Evolutionary conservation across 2,888 invertebrate genomes (phyloP), one percentile per base, ranked within the genome.

Genomic region (Hemaris fuciformis): DNA sequence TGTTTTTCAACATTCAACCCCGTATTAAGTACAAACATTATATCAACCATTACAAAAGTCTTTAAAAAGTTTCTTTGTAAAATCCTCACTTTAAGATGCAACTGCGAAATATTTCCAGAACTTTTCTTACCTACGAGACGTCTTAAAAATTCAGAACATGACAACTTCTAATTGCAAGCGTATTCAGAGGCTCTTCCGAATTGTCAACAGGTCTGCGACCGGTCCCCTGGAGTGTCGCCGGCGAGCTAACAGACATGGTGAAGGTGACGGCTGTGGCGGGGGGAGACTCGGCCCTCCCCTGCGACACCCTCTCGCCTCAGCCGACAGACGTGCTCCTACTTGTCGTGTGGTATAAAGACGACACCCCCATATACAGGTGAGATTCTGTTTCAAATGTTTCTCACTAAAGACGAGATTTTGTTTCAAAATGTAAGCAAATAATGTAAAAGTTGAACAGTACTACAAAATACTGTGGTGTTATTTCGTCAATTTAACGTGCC

Each of bases 341-440:
- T 59, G 97, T 98, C 75, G 96, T 97, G 60, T 98, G 98, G 98
- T 98, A 98, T 87, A 97, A 97, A 86, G 96, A 97, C 83, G 97
- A 97, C 84, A 94, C 95, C 66, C 97, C 98, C 66, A 96, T 98
- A 77, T 98, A 97, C 93, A 98, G 97, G 97, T 97, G 82, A 76
- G 77, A 63, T 43, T 15, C n/a, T 45, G 41, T 41, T 53, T 23
- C 23, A 38, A 31, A 38, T 20, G 10, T 25, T 27, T 23, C 20
- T 20, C 7, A 25, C 2, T 38, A 38, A n/a, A 38, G n/a, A 38
- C n/a, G n/a, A n/a, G 13, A 5, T 13, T 38, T 10, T 38, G 5
- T 38, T 38, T 38, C n/a, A n/a, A n/a, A n/a, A n/a, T n/a, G n/a
- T n/a, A n/a, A n/a, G n/a, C n/a, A n/a, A n/a, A n/a, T n/a, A n/a